Evolutionary conservation across 2,888 invertebrate species (phyloP), one percentile per base, ranked within the genome.

Genomic region (Opisthograptis luteolata): DNA sequence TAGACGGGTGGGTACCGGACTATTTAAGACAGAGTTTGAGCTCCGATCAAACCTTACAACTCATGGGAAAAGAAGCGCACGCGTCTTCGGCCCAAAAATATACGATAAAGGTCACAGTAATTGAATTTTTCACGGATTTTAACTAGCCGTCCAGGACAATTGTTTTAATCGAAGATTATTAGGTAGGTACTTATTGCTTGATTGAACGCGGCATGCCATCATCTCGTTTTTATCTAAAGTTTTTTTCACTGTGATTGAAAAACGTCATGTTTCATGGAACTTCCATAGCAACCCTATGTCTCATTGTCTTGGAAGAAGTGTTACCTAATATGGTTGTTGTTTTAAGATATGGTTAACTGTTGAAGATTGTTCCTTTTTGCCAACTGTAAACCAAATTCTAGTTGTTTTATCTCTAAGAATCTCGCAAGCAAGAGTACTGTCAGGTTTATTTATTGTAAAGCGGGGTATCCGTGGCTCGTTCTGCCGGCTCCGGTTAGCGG

Each of bases 401-500:
- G 17, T 3, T 17, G 17, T 17, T 17, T 17, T 3, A 22, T 7
- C 28, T n/a, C 12, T 25, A 20, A 12, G 30, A 31, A 24, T 5
- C 27, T 30, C 1, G 2, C 7, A 19, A 48, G 35, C 41, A 30
- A 8, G 13, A 20, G 14, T 32, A 44, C 50, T 40, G 50, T 2
- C 15, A 12, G 24, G 22, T 30, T 9, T 40, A 31, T 44, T 24
- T 20, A 24, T 12, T 35, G 40, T 30, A 14, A 9, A 60, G 56
- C 54, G 46, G 62, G n/a, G 60, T 65, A 65, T 64, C 64, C 58
- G 61, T 32, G 39, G 30, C 44, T 37, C 27, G 35, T 46, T 28
- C 43, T 42, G 50, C 41, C 37, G 43, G 17, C 43, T 51, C 44
- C 59, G 58, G 60, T 55, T 55, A 51, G 54, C 75, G 79, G 79